Evolutionary conservation across 2,113 vertebrate species (phyloP).

Genomic region (Gymnogyps californianus): DNA sequence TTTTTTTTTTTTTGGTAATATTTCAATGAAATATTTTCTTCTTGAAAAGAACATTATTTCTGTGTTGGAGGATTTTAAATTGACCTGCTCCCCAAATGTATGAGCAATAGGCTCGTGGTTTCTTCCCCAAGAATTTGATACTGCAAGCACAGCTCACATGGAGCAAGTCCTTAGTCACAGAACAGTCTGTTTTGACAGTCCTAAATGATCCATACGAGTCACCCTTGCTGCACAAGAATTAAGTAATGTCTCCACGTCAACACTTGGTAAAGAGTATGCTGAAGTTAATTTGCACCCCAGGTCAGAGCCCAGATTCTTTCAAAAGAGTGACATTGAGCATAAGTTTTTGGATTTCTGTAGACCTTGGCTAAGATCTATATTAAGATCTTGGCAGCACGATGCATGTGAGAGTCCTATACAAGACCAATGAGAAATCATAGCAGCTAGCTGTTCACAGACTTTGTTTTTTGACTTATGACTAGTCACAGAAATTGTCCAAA

Average conservation of each 20-base stretch:
- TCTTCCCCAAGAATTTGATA: not conserved
- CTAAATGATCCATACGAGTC: constrained; percentile 53
- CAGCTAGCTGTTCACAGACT: not conserved
- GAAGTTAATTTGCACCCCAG: constrained; percentile 50
- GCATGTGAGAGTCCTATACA: not conserved
- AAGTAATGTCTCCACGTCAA: constrained; percentile 52
- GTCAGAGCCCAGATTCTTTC: constrained; percentile 53
- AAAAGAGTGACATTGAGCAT: constrained; percentile 17
- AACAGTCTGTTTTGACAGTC: constrained; percentile 44
- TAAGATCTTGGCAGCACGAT: not conserved
- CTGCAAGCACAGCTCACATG: not conserved
- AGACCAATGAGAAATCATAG: not conserved
- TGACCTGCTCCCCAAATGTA: not conserved
- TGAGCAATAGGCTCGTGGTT: not conserved
- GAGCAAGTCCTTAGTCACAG: constrained; percentile 29
- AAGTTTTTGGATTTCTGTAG: constrained; percentile 13
- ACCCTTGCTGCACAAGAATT: constrained; percentile 40
- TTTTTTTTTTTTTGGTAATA: not conserved
- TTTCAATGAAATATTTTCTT: not conserved
- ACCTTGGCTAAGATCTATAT: not conserved
- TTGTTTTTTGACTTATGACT: not conserved
- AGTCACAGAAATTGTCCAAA: not conserved
- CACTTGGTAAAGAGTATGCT: constrained; percentile 12
- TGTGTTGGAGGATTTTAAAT: not conserved
- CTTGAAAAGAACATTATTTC: not conserved